Base-by-base conservation (phyloP, 2,113 vertebrate species). In the Dicrurus megarhynchus region DNA sequence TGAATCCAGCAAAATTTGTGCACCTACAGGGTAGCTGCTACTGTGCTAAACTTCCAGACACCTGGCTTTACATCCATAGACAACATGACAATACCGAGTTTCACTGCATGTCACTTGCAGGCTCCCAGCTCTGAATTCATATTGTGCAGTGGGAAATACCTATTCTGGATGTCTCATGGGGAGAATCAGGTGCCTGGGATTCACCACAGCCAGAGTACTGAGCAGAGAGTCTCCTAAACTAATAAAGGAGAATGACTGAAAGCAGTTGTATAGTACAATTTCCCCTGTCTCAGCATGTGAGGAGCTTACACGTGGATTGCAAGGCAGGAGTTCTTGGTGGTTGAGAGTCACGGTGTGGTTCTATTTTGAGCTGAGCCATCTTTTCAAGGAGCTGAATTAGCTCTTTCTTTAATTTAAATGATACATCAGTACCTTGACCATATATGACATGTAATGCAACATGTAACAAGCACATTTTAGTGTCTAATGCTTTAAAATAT, bases 391-490 rank as follows among this genome's bases (percentile, higher is more conserved):
- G 16, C 26, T 94, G 46, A 84, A 74, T 81, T 39, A 53, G 16
- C 13, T 84, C 4, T 13, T 24, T 22, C 49, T 37, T 4, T 1
- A 33, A 35, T 50, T 21, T 5, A 19, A 78, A 71, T 82, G 19
- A 20, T 71, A 15, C 3, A 1, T 49, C 26, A 33, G 19, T 37
- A 46, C 12, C n/a, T 52, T 79, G 42, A 53, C 50, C 33, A 28
- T 65, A 41, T 39, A 13, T n/a, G 28, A 16, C 13, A 26, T 49
- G 12, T 37, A 81, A 46, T 67, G 26, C 17, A 77, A 37, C 21
- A 57, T 15, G 23, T 44, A 93, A 73, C 49, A 73, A 79, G n/a
- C 6, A 76, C 8, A 53, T 84, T 89, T 91, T 83, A 85, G 81
- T 46, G 33, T 52, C 60, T 49, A 60, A 56, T 68, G 28, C 20